These are phyloP conservation scores for Clarias batrachus DNA, from an alignment of 2,113 vertebrate genomes.

Conservation along the genomic window DNA sequence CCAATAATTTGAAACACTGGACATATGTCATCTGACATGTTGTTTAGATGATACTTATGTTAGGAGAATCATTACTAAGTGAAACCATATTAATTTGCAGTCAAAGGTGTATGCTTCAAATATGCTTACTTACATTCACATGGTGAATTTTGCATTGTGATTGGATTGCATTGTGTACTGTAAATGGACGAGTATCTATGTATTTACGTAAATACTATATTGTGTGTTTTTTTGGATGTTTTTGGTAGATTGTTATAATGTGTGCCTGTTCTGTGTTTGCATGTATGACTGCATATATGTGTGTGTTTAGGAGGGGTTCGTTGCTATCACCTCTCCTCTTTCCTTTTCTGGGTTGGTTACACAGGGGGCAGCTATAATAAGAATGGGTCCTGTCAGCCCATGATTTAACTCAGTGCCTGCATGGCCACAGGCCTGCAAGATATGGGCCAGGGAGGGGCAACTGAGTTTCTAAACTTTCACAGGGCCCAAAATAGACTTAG, in stretches of 20 bases:
- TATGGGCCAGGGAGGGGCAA: conserved; percentile 65
- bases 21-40: no score
- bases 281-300: neutral
- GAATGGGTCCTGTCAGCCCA: conserved; percentile 72
- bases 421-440: conserved; percentile 59
- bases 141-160: no score
- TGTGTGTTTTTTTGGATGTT: no score
- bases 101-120: no score
- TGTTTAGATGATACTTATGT: no score
- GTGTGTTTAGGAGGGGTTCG: conserved; percentile 25
- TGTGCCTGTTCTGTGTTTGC: neutral
- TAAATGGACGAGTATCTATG: neutral
- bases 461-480: conserved; percentile 73
- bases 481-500: conserved; percentile 65
- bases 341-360: conserved; percentile 75
- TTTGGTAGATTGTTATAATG: neutral
- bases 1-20: no score
- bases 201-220: neutral
- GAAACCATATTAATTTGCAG: no score
- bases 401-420: conserved; percentile 64
- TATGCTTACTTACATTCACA: no score
- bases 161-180: neutral
- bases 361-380: conserved; percentile 71
- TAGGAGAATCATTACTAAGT: no score
- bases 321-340: conserved; percentile 64